Evolutionary conservation across 2,113 vertebrate species (phyloP).

Genomic region (Limanda limanda): DNA sequence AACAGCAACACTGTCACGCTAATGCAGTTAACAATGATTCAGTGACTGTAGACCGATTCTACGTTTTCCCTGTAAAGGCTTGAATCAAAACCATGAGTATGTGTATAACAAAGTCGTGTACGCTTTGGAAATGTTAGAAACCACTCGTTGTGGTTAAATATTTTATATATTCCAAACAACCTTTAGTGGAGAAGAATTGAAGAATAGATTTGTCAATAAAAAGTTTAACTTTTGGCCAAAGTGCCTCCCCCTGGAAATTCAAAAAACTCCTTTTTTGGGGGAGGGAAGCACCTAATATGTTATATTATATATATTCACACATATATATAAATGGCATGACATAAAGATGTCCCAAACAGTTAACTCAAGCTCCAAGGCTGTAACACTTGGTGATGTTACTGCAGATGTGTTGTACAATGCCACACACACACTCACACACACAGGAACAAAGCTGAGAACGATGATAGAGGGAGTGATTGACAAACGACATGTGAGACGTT

Average conservation of each 20-base stretch:
- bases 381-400: neutral
- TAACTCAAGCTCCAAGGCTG: too few relatives aligned
- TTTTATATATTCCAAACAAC: neutral
- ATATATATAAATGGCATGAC: too few relatives aligned
- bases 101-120: neutral
- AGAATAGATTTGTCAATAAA: too few relatives aligned
- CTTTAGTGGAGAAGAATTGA: neutral
- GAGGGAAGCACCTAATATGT: too few relatives aligned
- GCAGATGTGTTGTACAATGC: neutral
- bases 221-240: too few relatives aligned
- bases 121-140: neutral
- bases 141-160: neutral
- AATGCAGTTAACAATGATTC: conserved; percentile 17
- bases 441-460: neutral
- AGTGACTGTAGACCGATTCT: neutral
- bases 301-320: too few relatives aligned
- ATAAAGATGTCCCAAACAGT: too few relatives aligned
- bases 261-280: too few relatives aligned
- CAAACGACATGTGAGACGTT: neutral
- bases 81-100: neutral
- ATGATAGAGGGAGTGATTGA: neutral
- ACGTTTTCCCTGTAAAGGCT: neutral
- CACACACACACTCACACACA: neutral
- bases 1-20: neutral
- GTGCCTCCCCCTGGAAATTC: too few relatives aligned